These are phyloP conservation scores for Perithous albicinctus DNA, from an alignment of 2,888 invertebrate genomes.

Conservation along the genomic window DNA sequence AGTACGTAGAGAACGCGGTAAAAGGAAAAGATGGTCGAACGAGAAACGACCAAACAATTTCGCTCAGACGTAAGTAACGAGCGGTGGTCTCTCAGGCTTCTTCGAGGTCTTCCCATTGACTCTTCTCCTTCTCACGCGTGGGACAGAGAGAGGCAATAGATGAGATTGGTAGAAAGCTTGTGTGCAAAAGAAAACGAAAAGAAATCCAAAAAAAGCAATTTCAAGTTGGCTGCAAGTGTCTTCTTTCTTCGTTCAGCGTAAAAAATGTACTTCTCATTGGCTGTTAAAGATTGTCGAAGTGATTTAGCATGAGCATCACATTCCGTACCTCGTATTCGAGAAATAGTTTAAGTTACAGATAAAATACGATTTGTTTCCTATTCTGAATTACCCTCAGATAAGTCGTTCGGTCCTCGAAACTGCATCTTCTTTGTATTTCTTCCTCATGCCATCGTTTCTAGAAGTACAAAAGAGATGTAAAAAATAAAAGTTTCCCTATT, in stretches of 20 bases:
- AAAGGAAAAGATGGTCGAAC: constrained; percentile 12
- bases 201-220: too few relatives aligned
- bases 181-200: too few relatives aligned
- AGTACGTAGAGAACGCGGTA: neutral
- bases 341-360: too few relatives aligned
- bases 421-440: neutral
- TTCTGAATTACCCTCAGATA: neutral
- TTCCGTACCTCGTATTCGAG: too few relatives aligned
- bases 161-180: too few relatives aligned
- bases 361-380: neutral
- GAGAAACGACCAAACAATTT: constrained; percentile 72
- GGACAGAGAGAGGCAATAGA: too few relatives aligned
- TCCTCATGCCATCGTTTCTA: neutral
- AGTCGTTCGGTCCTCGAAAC: neutral
- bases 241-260: too few relatives aligned
- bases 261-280: too few relatives aligned
- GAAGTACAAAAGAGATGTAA: constrained; percentile 3
- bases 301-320: too few relatives aligned
- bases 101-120: constrained; percentile 8
- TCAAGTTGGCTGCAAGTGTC: too few relatives aligned
- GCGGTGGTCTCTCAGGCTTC: constrained; percentile 8
- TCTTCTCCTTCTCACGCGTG: neutral
- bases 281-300: too few relatives aligned
- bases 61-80: constrained; percentile 69
- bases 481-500: constrained; percentile 49